A percentile compares a stretch with the other conserved stretches of the same genome.
These are phyloP conservation scores for Encarsia formosa DNA, from an alignment of 2,888 invertebrate genomes.

Conservation along the genomic window DNA sequence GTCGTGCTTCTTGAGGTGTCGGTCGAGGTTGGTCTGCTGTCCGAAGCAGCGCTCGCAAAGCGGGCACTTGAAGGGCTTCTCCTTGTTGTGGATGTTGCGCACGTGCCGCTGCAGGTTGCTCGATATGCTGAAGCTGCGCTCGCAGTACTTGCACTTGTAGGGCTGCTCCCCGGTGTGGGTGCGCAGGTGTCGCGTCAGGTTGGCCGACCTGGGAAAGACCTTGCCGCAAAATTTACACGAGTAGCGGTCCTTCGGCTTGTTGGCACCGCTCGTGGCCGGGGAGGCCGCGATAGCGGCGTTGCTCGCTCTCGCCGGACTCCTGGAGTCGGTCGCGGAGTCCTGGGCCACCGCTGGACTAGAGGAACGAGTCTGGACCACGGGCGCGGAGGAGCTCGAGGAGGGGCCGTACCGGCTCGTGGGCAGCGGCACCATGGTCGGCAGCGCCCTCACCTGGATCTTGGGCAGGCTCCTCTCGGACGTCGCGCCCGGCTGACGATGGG, in stretches of 20 bases:
- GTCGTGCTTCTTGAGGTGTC: conserved; percentile 97
- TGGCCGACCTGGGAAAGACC: conserved; percentile 95
- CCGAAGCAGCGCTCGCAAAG: conserved; percentile 97
- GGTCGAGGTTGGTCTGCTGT: conserved; percentile 96
- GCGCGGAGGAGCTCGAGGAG: conserved; percentile 40
- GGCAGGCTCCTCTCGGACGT: conserved; percentile 55
- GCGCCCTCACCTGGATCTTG: conserved; percentile 51
- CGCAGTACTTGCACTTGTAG: conserved; percentile 97
- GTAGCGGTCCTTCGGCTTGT: conserved; percentile 81
- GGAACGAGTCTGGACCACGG: conserved; percentile 17
- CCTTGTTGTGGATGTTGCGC: conserved; percentile 98
- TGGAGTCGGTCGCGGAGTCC: neutral
- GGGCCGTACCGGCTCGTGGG: conserved; percentile 47
- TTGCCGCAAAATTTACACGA: conserved; percentile 97
- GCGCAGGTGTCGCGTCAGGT: conserved; percentile 90
- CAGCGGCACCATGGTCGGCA: conserved; percentile 49
- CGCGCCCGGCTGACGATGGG: neutral
- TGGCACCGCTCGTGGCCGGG: conserved; percentile 32
- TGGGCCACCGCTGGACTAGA: conserved; percentile 11
- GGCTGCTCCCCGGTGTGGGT: conserved; percentile 99
- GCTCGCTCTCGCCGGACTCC: conserved; percentile 30
- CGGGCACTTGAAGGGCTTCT: conserved; percentile 95
- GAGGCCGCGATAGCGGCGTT: conserved; percentile 36
- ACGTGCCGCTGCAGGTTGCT: conserved; percentile 98
- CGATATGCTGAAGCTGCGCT: conserved; percentile 97